These are phyloP conservation scores for Achlya flavicornis DNA, from an alignment of 2,888 invertebrate genomes.

Conservation along the genomic window DNA sequence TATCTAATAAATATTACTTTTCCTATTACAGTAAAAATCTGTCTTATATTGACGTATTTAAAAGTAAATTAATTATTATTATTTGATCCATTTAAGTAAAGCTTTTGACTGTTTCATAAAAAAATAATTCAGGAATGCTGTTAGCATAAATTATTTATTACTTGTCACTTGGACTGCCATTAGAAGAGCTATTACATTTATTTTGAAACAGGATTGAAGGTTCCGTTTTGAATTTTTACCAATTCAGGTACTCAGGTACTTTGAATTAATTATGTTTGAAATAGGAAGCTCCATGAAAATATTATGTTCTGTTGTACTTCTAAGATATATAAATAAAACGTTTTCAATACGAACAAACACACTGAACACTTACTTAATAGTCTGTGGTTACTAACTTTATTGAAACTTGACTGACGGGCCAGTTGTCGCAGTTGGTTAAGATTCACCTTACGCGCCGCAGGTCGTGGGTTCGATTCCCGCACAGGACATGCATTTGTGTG, in stretches of 20 bases:
- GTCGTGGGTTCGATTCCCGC: too few species aligned
- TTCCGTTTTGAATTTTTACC: conserved; percentile 29
- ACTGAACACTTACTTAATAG: too few species aligned
- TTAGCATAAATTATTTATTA: conserved; percentile 60
- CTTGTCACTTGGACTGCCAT: conserved; percentile 55
- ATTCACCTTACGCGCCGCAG: too few species aligned
- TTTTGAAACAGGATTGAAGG: conserved; percentile 42
- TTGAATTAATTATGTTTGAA: conserved; percentile 6
- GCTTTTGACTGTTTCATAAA: conserved; percentile 58
- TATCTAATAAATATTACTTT: too few species aligned
- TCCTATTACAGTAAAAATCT: too few species aligned
- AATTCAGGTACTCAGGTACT: conserved; percentile 7
- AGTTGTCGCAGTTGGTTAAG: too few species aligned
- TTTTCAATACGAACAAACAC: too few species aligned
- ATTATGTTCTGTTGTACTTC: too few species aligned
- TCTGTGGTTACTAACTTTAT: too few species aligned
- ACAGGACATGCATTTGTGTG: too few species aligned
- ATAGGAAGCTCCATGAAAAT: neutral
- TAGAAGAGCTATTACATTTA: conserved; percentile 57
- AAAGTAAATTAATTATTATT: conserved; percentile 3
- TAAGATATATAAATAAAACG: neutral
- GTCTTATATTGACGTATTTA: too few species aligned
- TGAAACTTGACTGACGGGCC: too few species aligned
- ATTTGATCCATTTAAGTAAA: conserved; percentile 31
- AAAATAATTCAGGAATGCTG: conserved; percentile 50